Evolutionary conservation across 2,797 vertebrate species (phyloP), one percentile per base, ranked within the genome.

Genomic region (Leptatherina wallacei): DNA sequence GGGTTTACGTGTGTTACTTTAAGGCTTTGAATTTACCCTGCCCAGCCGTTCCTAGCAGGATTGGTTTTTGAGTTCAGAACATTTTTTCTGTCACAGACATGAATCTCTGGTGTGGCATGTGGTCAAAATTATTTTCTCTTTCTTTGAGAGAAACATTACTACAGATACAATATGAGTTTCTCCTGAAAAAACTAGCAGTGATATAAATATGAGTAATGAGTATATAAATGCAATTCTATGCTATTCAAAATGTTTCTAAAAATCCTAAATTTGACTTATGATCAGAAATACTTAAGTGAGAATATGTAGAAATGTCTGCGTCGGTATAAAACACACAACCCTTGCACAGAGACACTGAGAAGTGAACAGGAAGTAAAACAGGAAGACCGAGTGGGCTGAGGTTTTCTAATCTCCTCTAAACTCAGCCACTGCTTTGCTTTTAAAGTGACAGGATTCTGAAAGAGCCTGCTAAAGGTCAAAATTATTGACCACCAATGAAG

Each of bases 341-440:
- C 6, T 74, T 75, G 81, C 74, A 85, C 62, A 81, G 51, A 82
- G 63, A 80, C 59, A 69, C 65, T 32, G 36, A 47, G 32, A 63
- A 61, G 61, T 72, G 68, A 81, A 85, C 75, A 83, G 89, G 91
- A 94, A 92, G 89, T 88, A 38, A 73, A 89, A 87, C 85, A 85
- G 91, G 89, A 93, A 92, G 86, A 29, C 14, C 1, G 67, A 63
- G 59, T 30, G 64, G 33, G 13, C 63, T 82, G 78, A 69, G 68
- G 78, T 78, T 85, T 80, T 72, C 38, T 65, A 51, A 77, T 83
- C 49, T 85, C 40, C 63, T 67, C 38, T 64, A 44, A 81, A 73
- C 79, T 80, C 68, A 58, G 73, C 66, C 64, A 22, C 29, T 3
- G 14, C 36, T 88, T 70, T 64, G 49, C 61, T 87, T 88, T 89